Evolutionary conservation across 2,888 invertebrate genomes (phyloP), one percentile per base, ranked within the genome.

Genomic region (Eupithecia dodoneata): DNA sequence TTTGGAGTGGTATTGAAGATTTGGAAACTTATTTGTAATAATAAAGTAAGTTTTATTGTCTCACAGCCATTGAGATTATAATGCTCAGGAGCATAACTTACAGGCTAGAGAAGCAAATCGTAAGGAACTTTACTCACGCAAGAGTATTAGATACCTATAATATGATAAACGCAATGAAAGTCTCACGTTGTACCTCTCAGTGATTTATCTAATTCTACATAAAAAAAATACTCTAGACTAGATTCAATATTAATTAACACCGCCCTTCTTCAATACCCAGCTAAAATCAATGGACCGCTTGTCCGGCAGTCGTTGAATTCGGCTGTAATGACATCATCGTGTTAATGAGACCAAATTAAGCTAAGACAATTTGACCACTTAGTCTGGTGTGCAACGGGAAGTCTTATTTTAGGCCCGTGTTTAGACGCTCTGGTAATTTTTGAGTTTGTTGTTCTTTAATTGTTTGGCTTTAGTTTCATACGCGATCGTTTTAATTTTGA

Each of bases 281-380:
- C 42, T 12, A 18, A 47, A 47, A 9, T 69, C 18, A 45, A 69
- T 18, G n/a, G 47, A 47, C 70, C 47, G 47, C 49, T 49, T n/a
- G 45, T 49, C 13, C 47, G 71, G 52, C 13, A 65, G 59, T 72
- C 10, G 30, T 7, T 47, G 59, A 45, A 44, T 65, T 65, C 63
- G 47, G 66, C 30, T 12, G 66, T 0, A 15, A 63, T 73, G 73
- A 73, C 47, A 65, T 73, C 73, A 73, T 63, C 41, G 65, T 70
- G 30, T 47, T 73, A 66, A 73, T 73, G 12, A 66, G 42, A 73
- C 15, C 47, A 66, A 65, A 73, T 49, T 73, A 73, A 66, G 41
- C 49, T 73, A 73, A 12, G 45, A 47, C 70, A 47, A 70, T 70
- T 70, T 47, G 70, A 18, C n/a, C 45, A 47, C 3, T 63, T 47